Percentiles rank a stretch among this genome's conserved stretches.
Conservation (phyloP, 2,888 invertebrate genomes). For the Temnothorax rugatulus region DNA sequence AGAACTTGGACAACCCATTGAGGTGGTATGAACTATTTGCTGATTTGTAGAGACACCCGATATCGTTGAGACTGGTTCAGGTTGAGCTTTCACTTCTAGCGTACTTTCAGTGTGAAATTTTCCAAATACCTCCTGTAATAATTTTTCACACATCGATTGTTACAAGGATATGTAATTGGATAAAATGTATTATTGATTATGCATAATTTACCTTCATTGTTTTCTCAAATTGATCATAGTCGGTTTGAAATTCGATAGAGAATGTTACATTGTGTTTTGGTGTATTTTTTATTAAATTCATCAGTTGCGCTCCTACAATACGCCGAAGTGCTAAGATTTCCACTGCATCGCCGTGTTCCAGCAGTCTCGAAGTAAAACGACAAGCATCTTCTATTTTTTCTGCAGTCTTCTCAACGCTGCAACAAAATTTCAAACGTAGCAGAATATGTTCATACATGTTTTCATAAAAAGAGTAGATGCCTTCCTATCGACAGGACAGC, state of each 20-base stretch:
- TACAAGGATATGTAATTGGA: slow-evolving; percentile 19
- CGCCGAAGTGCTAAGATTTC: slow-evolving; percentile 95
- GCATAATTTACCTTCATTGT: slow-evolving; percentile 87
- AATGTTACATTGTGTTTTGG: slow-evolving; percentile 94
- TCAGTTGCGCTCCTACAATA: slow-evolving; percentile 92
- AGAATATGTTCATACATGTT: background rate
- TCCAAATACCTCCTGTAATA: slow-evolving; percentile 90
- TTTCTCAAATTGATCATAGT: slow-evolving; percentile 92
- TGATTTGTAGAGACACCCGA: slow-evolving; percentile 85
- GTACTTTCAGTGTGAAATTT: slow-evolving; percentile 90
- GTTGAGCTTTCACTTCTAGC: slow-evolving; percentile 85
- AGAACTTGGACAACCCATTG: slow-evolving; percentile 88
- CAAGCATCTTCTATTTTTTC: slow-evolving; percentile 95
- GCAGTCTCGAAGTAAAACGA: slow-evolving; percentile 93
- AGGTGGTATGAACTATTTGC: slow-evolving; percentile 86
- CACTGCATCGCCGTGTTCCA: slow-evolving; percentile 94
- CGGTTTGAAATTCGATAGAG: slow-evolving; percentile 93
- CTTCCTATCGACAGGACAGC: background rate
- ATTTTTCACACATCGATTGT: background rate
- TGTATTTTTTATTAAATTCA: slow-evolving; percentile 92
- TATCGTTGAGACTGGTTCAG: slow-evolving; percentile 86
- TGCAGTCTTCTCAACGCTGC: slow-evolving; percentile 92
- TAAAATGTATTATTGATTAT: background rate
- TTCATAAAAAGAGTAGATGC: background rate
- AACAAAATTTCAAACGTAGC: slow-evolving; percentile 53